Percentiles rank a stretch among this genome's conserved stretches.
These are phyloP conservation scores for Lepus townsendii DNA, from an alignment of 2,797 vertebrate species.

Conservation along the genomic window DNA sequence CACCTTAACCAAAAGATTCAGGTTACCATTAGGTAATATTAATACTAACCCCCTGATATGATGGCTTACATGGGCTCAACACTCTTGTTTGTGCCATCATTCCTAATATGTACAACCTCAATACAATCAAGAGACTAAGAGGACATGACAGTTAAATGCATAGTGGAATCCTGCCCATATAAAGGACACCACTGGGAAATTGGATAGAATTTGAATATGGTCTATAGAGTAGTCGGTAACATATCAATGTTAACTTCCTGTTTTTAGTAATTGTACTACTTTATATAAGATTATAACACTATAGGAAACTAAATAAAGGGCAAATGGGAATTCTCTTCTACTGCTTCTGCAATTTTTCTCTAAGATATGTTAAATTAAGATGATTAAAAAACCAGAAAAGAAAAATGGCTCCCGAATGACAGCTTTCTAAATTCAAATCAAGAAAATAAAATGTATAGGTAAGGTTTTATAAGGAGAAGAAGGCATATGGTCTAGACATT, in stretches of 20 bases:
- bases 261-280: background rate
- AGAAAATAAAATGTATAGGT: background rate
- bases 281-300: background rate
- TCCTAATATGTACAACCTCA: background rate
- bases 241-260: background rate
- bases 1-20: background rate
- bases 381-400: background rate
- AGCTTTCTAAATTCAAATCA: constrained; percentile 46
- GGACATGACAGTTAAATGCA: background rate
- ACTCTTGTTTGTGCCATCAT: background rate
- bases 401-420: constrained; percentile 6
- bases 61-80: background rate
- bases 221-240: background rate
- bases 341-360: constrained; percentile 37
- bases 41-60: background rate
- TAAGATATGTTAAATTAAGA: constrained; percentile 35
- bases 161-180: background rate
- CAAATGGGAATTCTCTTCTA: background rate
- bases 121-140: background rate
- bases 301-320: background rate
- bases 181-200: background rate
- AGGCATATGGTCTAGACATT: background rate
- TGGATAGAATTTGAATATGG: background rate
- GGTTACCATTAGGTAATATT: background rate
- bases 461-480: constrained; percentile 28